These are phyloP conservation scores for Burhinus bistriatus DNA, from an alignment of 2,113 vertebrate species.

Conservation along the genomic window DNA sequence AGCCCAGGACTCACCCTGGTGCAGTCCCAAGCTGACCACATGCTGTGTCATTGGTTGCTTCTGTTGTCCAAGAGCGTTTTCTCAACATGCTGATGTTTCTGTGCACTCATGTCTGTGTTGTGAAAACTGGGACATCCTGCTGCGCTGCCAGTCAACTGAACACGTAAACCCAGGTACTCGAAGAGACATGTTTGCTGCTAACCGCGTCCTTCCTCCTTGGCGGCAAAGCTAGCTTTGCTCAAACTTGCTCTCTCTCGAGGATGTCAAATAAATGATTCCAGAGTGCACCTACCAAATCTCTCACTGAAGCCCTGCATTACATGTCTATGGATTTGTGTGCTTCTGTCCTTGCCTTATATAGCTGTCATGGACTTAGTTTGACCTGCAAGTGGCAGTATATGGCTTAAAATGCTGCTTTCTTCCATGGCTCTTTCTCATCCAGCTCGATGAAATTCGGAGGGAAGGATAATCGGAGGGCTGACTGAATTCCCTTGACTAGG, in stretches of 20 bases:
- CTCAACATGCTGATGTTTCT: neutral
- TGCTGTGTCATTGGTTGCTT: rapidly evolving
- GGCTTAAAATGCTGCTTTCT: conserved; percentile 34
- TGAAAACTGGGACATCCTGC: neutral
- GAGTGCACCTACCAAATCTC: neutral
- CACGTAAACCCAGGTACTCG: rapidly evolving
- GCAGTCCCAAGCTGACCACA: neutral
- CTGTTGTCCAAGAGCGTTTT: neutral
- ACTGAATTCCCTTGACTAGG: neutral
- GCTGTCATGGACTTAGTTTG: neutral
- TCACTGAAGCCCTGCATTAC: neutral
- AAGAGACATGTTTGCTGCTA: neutral
- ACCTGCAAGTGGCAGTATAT: conserved; percentile 64
- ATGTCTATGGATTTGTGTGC: rapidly evolving
- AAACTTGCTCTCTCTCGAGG: neutral
- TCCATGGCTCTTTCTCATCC: neutral
- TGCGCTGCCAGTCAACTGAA: neutral
- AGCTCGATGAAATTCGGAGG: neutral
- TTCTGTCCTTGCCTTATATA: neutral
- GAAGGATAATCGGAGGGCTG: neutral
- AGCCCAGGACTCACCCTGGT: neutral
- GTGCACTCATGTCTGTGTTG: rapidly evolving
- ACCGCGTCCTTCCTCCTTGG: neutral
- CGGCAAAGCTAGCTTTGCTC: neutral
- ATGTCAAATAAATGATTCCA: neutral